These are phyloP conservation scores for Drosophila arizonae DNA, from an alignment of 1,140 invertebrate species.

Conservation along the genomic window DNA sequence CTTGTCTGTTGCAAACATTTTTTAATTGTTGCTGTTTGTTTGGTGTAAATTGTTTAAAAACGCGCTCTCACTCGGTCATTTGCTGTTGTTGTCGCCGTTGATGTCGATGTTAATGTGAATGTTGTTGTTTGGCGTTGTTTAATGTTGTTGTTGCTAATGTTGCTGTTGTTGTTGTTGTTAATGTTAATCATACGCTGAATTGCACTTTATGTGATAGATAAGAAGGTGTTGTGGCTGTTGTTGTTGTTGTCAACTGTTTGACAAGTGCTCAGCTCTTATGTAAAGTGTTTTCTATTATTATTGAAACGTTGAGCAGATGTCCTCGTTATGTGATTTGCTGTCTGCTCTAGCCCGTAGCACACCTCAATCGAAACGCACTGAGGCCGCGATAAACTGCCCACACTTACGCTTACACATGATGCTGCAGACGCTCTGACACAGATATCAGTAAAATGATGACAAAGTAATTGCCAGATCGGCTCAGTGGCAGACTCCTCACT, in stretches of 20 bases:
- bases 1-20: background rate
- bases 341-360: constrained; percentile 17
- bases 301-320: constrained; percentile 38
- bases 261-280: constrained; percentile 52
- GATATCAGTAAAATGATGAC: constrained; percentile 33
- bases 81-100: constrained; percentile 27
- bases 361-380: constrained; percentile 56
- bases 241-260: constrained; percentile 9
- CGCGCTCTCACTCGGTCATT: constrained; percentile 52
- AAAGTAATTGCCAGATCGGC: constrained; percentile 5
- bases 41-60: constrained; percentile 71
- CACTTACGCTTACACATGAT: constrained; percentile 16
- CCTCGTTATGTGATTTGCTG: constrained; percentile 39
- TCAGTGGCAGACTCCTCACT: background rate
- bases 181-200: constrained; percentile 78
- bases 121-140: constrained; percentile 53
- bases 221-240: constrained; percentile 42
- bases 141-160: constrained; percentile 60
- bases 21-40: constrained; percentile 47
- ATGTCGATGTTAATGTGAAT: constrained; percentile 9
- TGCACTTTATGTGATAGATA: constrained; percentile 76
- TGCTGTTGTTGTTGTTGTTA: constrained; percentile 38
- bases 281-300: constrained; percentile 41
- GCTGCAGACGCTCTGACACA: constrained; percentile 50
- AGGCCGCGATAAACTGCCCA: constrained; percentile 1